Base-by-base conservation (phyloP, 2,888 invertebrate species). In the Oligia strigilis region DNA sequence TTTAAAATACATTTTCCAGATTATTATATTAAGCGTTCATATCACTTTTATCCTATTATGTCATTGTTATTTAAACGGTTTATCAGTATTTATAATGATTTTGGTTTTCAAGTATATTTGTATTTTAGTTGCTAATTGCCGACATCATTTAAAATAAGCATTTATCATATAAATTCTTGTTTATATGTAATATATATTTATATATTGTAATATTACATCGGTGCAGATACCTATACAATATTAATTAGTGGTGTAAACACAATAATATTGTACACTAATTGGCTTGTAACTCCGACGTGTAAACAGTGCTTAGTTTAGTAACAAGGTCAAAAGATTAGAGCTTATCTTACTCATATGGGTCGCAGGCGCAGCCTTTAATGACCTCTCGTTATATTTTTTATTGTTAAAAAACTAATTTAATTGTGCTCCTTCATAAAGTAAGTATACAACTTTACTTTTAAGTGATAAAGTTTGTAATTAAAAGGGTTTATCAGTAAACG, bases 281-380 rank as follows among this genome's bases (percentile, higher is more conserved):
- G 89, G 89, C 80, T 86, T 71, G 71, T 78, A 77, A 77, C 72
- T 88, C 82, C 82, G 73, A 81, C 82, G 86, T 87, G 79, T 88
- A 88, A 90, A 90, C 82, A 90, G 72, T 49, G 80, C 80, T 85
- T 82, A 82, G 78, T 78, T 82, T 82, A 82, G 77, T 87, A 90
- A 89, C 89, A 90, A 89, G 89, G 90, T 89, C 88, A 87, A 73
- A 87, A 89, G 89, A 89, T 90, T 89, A 89, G 55, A 75, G 75
- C 87, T 90, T 91, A 91, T 91, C 91, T 86, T 77, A 76, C 81
- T 60, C 80, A 75, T 80, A 84, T 84, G 84, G 90, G 89, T 89
- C 88, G 79, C 23, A 78, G 77, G 83, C 71, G 78, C 17, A 79
- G 78, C 85, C 72, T 86, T 83, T 85, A 29, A 83, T 80, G 85